Percentiles rank a stretch among this genome's conserved stretches.
These are phyloP conservation scores for Melanotaenia parkinsoni DNA, from an alignment of 2,797 vertebrate species.

Conservation along the genomic window DNA sequence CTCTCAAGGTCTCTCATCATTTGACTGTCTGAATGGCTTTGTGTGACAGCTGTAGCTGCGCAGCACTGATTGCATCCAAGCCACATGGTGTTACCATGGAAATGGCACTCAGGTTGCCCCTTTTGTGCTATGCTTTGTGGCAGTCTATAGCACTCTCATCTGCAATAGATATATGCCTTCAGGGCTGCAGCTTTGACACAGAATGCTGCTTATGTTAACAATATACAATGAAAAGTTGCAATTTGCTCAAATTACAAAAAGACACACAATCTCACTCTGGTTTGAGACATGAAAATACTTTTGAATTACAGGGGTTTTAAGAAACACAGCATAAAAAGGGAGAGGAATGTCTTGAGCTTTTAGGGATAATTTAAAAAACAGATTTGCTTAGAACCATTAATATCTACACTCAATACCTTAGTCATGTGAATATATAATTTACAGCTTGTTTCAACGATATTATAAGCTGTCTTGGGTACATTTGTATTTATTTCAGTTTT, in stretches of 20 bases:
- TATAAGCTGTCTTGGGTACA: no score
- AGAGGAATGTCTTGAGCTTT: neutral
- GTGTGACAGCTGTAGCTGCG: constrained; percentile 70
- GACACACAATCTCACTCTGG: neutral
- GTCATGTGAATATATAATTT: neutral
- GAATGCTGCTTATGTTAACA: constrained; percentile 8
- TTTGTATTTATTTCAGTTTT: no score
- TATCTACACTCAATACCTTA: neutral
- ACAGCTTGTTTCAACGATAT: neutral
- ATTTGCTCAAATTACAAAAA: constrained; percentile 6
- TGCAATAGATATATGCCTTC: constrained; percentile 52
- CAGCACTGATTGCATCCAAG: constrained; percentile 76
- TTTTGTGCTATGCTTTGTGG: constrained; percentile 67
- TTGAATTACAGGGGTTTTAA: constrained; percentile 11
- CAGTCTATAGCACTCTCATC: constrained; percentile 58
- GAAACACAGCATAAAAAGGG: neutral
- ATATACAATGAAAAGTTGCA: constrained; percentile 3
- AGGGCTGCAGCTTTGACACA: constrained; percentile 30
- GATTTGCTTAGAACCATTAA: neutral
- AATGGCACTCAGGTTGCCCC: constrained; percentile 79
- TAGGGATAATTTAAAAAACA: neutral
- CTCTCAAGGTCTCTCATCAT: constrained; percentile 77
- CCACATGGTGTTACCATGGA: constrained; percentile 83
- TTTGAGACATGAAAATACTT: neutral
- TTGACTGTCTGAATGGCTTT: constrained; percentile 79